These are phyloP conservation scores for Drosophila nannoptera DNA, from an alignment of 1,140 invertebrate genomes.

Conservation along the genomic window DNA sequence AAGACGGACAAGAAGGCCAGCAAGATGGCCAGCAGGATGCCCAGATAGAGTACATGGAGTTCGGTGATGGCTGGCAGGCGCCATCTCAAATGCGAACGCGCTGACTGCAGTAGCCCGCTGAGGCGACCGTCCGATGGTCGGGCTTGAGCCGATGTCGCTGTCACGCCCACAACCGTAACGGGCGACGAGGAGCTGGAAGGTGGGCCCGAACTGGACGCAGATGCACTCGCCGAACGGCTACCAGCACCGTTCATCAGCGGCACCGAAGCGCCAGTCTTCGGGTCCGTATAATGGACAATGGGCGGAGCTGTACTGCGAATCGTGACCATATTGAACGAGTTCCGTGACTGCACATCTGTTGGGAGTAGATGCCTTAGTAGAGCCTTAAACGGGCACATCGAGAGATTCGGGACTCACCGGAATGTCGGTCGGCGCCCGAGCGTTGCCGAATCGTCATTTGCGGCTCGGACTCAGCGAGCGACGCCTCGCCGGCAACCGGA, in stretches of 20 bases:
- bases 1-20: slow-evolving; percentile 69
- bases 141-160: background rate
- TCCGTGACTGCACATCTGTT: slow-evolving; percentile 22
- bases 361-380: background rate
- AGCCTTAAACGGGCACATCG: background rate
- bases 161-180: slow-evolving; percentile 41
- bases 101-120: slow-evolving; percentile 4
- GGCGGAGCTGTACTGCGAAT: slow-evolving; percentile 48
- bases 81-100: slow-evolving; percentile 23
- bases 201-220: slow-evolving; percentile 36
- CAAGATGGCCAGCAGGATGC: slow-evolving; percentile 58
- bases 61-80: slow-evolving; percentile 51
- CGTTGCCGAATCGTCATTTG: slow-evolving; percentile 31
- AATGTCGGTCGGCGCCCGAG: slow-evolving; percentile 42
- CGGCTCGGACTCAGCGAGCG: slow-evolving; percentile 22
- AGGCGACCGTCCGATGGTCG: background rate
- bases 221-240: slow-evolving; percentile 3
- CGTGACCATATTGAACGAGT: background rate
- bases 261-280: slow-evolving; percentile 1
- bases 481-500: background rate
- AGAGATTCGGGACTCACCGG: slow-evolving; percentile 32
- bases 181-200: slow-evolving; percentile 53
- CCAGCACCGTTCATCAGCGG: slow-evolving; percentile 4
- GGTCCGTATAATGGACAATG: slow-evolving; percentile 41
- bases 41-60: slow-evolving; percentile 62